Evolutionary conservation across 2,888 invertebrate genomes (phyloP).

Genomic region (Lamellibrachia satsuma): DNA sequence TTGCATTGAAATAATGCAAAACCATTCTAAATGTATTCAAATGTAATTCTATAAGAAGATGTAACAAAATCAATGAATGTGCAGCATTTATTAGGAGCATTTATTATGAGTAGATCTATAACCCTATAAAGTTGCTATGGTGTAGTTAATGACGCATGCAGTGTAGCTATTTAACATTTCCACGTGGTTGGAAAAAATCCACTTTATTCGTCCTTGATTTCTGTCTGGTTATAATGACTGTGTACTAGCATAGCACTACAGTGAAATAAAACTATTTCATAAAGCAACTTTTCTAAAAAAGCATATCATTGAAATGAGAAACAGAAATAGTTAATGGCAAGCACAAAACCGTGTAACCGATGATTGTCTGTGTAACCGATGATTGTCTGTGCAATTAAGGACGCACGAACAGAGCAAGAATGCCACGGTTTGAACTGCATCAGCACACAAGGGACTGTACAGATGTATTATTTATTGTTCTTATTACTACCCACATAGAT

Average conservation of each 20-base stretch:
- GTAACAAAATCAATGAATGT: too few species aligned
- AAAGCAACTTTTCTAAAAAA: not conserved
- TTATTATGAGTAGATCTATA: not conserved
- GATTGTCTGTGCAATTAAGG: not conserved
- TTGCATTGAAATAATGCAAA: too few species aligned
- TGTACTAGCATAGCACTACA: too few species aligned
- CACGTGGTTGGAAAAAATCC: not conserved
- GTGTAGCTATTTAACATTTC: not conserved
- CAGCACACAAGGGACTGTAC: not conserved
- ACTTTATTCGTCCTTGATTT: not conserved
- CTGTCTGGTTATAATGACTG: too few species aligned
- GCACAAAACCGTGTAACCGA: not conserved
- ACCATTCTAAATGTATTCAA: too few species aligned
- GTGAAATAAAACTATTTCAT: not conserved
- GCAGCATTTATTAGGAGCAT: too few species aligned
- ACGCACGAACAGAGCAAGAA: not conserved
- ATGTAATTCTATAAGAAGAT: too few species aligned
- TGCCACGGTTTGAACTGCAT: not conserved
- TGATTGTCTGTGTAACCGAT: not conserved
- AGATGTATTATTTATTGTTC: too few species aligned
- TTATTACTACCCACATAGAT: too few species aligned
- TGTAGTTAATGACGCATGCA: not conserved
- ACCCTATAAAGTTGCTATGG: not conserved
- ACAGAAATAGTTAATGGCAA: not conserved
- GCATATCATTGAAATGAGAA: not conserved